phyloP scores from a whole-genome alignment of 2,888 invertebrate genomes.

The Lasioglossum malachurum region DNA sequence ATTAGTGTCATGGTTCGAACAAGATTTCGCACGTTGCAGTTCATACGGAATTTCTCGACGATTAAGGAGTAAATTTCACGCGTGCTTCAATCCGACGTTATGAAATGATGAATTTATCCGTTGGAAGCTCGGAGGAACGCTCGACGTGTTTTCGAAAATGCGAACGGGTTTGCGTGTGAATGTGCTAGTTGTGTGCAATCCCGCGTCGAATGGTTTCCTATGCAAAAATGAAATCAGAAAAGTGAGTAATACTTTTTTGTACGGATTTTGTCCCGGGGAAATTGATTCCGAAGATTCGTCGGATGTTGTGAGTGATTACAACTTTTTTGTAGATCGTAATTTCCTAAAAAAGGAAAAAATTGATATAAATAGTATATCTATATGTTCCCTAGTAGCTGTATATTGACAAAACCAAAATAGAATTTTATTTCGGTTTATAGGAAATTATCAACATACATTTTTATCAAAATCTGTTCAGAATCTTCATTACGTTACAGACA shows the following conservation, averaged over 20 bases:
- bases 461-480: too few relatives aligned
- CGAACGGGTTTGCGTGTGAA: neutral
- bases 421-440: too few relatives aligned
- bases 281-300: constrained; percentile 13
- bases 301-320: neutral
- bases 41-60: neutral
- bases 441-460: too few relatives aligned
- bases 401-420: too few relatives aligned
- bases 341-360: too few relatives aligned
- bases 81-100: neutral
- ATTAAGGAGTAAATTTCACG: neutral
- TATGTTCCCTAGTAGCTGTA: too few relatives aligned
- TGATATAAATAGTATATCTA: too few relatives aligned
- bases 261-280: neutral
- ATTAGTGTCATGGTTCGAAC: neutral
- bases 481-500: too few relatives aligned
- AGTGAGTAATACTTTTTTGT: neutral
- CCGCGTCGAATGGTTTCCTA: neutral
- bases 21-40: neutral
- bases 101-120: neutral
- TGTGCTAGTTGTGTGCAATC: neutral
- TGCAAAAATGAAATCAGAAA: constrained; percentile 3
- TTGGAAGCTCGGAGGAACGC: neutral
- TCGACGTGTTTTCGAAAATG: neutral
- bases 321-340: too few relatives aligned